Conservation (phyloP, 2,797 vertebrate species). For the Rhodeus uyekii region DNA sequence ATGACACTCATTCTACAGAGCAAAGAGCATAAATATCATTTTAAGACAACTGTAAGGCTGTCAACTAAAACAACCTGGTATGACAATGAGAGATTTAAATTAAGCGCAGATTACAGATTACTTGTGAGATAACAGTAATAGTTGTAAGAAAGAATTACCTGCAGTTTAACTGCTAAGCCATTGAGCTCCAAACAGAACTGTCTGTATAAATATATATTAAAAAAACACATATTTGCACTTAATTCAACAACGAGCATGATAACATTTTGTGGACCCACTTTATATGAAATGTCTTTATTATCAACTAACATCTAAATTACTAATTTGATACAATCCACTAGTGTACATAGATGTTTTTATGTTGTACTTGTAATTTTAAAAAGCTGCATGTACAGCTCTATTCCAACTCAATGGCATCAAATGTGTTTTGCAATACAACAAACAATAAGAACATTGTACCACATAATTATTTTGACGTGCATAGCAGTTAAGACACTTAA, state of each 20-base stretch:
- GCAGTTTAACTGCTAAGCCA: conserved; percentile 97
- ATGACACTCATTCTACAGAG: conserved; percentile 91
- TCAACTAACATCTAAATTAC: not conserved
- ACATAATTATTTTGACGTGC: not conserved
- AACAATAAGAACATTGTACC: not conserved
- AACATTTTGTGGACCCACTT: not conserved
- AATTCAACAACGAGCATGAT: not conserved
- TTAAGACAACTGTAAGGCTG: not conserved
- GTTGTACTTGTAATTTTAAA: not conserved
- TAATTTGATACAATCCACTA: not conserved
- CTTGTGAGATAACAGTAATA: not conserved
- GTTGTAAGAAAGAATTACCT: conserved; percentile 77
- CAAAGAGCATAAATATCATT: conserved; percentile 39
- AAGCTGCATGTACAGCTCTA: not conserved
- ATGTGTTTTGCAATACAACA: not conserved
- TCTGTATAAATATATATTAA: conserved; percentile 81
- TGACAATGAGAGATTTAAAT: not conserved
- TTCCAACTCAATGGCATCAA: not conserved
- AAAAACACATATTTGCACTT: conserved; percentile 27
- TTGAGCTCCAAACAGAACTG: conserved; percentile 99
- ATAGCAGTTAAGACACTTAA: not conserved
- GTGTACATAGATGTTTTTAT: not conserved
- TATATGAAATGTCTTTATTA: not conserved
- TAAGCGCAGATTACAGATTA: not conserved
- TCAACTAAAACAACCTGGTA: not conserved